Conservation (phyloP, 2,113 vertebrate species). For the Nesogale talazaci region DNA sequence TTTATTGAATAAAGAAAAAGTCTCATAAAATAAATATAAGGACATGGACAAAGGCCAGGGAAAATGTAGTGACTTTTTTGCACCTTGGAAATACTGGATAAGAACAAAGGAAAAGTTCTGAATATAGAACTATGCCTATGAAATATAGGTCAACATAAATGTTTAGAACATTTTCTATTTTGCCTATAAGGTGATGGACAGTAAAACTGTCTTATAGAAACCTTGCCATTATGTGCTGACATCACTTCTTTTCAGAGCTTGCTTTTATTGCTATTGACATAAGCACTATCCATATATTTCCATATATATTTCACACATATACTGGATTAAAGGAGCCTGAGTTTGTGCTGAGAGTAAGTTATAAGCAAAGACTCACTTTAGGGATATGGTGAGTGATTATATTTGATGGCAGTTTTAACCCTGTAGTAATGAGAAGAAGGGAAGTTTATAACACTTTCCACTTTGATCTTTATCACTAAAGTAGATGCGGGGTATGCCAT, state of each 20-base stretch:
- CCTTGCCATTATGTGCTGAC: conserved; percentile 43
- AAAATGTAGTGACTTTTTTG: not conserved
- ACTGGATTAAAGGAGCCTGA: conserved; percentile 58
- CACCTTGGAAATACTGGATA: not conserved
- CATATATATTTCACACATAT: conserved; percentile 37
- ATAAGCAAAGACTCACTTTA: conserved; percentile 49
- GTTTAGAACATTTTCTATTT: conserved; percentile 69
- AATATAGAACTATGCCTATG: conserved; percentile 41
- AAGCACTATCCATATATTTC: conserved; percentile 71
- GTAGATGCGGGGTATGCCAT: conserved; percentile 72
- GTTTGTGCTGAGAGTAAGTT: conserved; percentile 57
- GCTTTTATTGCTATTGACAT: conserved; percentile 55
- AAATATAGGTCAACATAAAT: conserved; percentile 64
- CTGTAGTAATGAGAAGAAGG: conserved; percentile 72
- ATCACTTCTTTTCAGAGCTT: conserved; percentile 42
- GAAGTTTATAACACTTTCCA: conserved; percentile 65
- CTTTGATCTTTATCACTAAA: conserved; percentile 70
- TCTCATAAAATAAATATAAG: not conserved
- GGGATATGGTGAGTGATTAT: conserved; percentile 55
- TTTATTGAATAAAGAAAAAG: not conserved
- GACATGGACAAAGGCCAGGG: not conserved
- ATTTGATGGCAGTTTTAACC: conserved; percentile 77
- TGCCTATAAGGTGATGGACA: conserved; percentile 54
- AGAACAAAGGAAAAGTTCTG: conserved; percentile 51
- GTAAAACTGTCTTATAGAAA: conserved; percentile 72